Evolutionary conservation across 2,888 invertebrate genomes (phyloP).

Genomic region (Clivina fossor): DNA sequence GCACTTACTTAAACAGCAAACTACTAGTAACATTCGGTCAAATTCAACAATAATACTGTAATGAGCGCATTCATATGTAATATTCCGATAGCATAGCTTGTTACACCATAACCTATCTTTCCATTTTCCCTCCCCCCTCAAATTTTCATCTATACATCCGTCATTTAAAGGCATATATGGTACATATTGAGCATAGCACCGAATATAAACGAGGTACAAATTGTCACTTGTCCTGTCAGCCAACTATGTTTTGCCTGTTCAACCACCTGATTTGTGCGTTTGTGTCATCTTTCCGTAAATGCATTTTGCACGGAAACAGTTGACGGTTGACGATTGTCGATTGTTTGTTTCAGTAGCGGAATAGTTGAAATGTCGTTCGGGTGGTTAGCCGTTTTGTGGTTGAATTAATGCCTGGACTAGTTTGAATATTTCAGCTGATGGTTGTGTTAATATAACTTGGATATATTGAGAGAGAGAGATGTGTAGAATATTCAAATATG

Average conservation of each 20-base stretch:
- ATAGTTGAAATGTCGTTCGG: too few relatives aligned
- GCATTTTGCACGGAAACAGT: constrained; percentile 18
- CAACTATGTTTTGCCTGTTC: constrained; percentile 8
- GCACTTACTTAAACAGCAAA: not conserved
- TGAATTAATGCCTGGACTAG: too few relatives aligned
- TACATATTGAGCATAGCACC: not conserved
- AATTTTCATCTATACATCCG: not conserved
- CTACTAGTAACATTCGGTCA: constrained; percentile 6
- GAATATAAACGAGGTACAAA: constrained; percentile 5
- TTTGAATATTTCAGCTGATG: too few relatives aligned
- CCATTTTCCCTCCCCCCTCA: not conserved
- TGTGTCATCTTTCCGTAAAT: constrained; percentile 26
- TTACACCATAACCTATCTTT: not conserved
- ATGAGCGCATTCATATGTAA: constrained; percentile 31
- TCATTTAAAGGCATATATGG: not conserved
- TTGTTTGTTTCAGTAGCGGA: too few relatives aligned
- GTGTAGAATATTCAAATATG: too few relatives aligned
- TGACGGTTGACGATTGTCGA: constrained; percentile 35
- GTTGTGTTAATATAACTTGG: too few relatives aligned
- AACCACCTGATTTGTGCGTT: constrained; percentile 28
- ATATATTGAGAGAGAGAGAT: too few relatives aligned
- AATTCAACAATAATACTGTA: constrained; percentile 26
- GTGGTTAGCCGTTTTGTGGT: too few relatives aligned
- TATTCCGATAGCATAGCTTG: constrained; percentile 11
- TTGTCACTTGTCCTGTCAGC: constrained; percentile 19